phyloP scores from a whole-genome alignment of 2,113 vertebrate species.

The Probosciger aterrimus region DNA sequence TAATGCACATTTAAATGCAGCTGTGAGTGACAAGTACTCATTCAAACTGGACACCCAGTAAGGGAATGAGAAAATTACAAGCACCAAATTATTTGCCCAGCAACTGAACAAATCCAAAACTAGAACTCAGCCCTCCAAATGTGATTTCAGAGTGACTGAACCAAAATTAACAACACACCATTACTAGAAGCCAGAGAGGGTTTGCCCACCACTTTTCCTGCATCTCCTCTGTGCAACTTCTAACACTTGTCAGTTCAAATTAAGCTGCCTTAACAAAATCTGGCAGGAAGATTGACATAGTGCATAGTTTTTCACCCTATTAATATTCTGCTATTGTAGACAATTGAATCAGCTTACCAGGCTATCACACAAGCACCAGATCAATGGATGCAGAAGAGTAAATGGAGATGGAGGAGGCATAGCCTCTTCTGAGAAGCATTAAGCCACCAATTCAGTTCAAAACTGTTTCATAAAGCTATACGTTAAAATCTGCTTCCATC shows the following conservation, averaged over 20 bases:
- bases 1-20: neutral
- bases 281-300: neutral
- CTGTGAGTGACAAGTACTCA: neutral
- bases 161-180: neutral
- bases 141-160: neutral
- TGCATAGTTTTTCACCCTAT: neutral
- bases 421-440: neutral
- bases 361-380: neutral
- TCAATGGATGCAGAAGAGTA: neutral
- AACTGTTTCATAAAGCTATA: neutral
- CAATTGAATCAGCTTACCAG: neutral
- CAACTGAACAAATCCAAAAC: neutral
- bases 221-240: neutral
- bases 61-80: neutral
- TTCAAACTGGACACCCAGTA: neutral
- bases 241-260: neutral
- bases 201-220: neutral
- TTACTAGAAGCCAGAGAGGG: neutral
- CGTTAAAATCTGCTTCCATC: neutral
- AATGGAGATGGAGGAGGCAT: neutral
- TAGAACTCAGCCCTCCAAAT: neutral
- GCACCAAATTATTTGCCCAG: neutral
- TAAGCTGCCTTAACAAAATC: neutral
- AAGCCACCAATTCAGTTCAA: neutral
- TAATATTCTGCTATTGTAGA: neutral